Evolutionary conservation across 2,113 vertebrate genomes (phyloP).

Genomic region (Eublepharis macularius): DNA sequence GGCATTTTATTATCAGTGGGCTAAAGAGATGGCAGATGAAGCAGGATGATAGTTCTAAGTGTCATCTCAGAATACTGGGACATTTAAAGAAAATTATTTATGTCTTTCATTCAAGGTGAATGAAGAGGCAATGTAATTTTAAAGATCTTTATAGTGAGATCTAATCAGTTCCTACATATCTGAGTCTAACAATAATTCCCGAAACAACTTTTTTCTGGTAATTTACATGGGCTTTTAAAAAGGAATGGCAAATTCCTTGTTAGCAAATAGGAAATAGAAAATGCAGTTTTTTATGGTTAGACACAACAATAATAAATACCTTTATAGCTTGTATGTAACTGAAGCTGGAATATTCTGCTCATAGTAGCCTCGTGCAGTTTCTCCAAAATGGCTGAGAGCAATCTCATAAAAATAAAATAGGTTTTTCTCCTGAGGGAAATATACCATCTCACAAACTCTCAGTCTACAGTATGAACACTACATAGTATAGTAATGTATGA

Average conservation of each 20-base stretch:
- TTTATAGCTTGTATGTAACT: too few relatives aligned
- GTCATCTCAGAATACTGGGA: conserved; percentile 62
- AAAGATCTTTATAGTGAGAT: conserved; percentile 53
- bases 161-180: conserved; percentile 55
- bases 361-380: too few relatives aligned
- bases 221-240: conserved; percentile 38
- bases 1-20: conserved; percentile 74
- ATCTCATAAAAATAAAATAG: too few relatives aligned
- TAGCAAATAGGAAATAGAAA: background rate
- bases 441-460: too few relatives aligned
- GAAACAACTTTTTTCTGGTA: conserved; percentile 51
- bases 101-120: conserved; percentile 48
- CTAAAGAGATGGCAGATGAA: conserved; percentile 62
- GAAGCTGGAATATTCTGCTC: too few relatives aligned
- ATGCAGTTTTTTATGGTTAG: background rate
- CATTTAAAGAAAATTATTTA: conserved; percentile 61
- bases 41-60: conserved; percentile 69
- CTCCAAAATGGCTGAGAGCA: too few relatives aligned
- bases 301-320: too few relatives aligned
- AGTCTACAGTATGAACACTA: too few relatives aligned
- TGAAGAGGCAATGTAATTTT: conserved; percentile 55
- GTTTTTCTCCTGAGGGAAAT: too few relatives aligned
- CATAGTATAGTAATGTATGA: too few relatives aligned
- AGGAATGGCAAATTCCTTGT: conserved; percentile 19
- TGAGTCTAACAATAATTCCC: conserved; percentile 41